Conservation (phyloP, 2,113 vertebrate species). For the Prietella phreatophila region DNA sequence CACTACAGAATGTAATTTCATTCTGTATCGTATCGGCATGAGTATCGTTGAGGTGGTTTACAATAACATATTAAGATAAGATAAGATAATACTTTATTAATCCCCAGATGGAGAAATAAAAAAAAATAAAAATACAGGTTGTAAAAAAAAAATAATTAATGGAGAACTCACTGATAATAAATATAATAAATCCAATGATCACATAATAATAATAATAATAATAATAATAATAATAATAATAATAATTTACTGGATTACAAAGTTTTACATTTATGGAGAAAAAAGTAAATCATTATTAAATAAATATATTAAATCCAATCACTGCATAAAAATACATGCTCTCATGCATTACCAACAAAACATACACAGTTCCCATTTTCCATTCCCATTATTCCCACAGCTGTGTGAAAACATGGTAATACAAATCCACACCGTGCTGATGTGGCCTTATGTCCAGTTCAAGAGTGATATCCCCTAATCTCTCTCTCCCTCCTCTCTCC, state of each 20-base stretch:
- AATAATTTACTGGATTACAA: background rate
- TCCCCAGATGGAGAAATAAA: too few relatives aligned
- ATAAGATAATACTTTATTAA: too few relatives aligned
- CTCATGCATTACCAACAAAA: background rate
- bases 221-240: too few relatives aligned
- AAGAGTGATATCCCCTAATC: background rate
- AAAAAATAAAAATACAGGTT: background rate
- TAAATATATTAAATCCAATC: background rate
- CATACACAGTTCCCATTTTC: background rate
- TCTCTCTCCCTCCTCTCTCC: background rate
- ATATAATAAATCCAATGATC: background rate
- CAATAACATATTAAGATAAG: background rate
- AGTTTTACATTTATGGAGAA: background rate
- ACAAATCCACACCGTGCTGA: conserved; percentile 20
- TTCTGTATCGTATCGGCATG: too few relatives aligned
- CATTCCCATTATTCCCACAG: conserved; percentile 10
- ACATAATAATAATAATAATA: too few relatives aligned
- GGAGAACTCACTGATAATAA: background rate
- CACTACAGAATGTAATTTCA: conserved; percentile 20
- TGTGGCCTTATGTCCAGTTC: background rate
- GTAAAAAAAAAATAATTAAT: background rate
- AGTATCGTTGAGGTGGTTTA: background rate
- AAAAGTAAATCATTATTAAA: background rate
- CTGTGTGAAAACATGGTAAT: background rate
- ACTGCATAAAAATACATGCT: background rate